These are phyloP conservation scores for Hystrix cristata DNA, from an alignment of 2,113 vertebrate genomes.

Conservation along the genomic window DNA sequence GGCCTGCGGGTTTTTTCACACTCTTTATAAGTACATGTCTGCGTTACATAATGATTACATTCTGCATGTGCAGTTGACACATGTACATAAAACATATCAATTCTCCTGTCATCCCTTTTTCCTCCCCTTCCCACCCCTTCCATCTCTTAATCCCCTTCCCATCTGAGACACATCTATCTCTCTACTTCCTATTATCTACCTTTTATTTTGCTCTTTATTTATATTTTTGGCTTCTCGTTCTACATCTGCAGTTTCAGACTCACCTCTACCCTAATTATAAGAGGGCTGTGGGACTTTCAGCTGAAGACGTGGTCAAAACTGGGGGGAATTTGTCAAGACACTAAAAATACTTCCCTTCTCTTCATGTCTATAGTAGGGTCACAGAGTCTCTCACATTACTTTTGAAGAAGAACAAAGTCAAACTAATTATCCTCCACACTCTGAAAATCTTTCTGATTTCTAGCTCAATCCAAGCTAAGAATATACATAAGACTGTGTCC, in stretches of 20 bases:
- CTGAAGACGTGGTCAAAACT: background rate
- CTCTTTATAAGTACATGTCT: no score
- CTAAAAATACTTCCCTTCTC: background rate
- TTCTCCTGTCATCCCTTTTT: no score
- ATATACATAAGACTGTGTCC: background rate
- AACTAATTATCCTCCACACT: background rate
- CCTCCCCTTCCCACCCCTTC: no score
- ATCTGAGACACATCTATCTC: no score
- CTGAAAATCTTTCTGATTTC: slow-evolving; percentile 20
- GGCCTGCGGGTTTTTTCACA: no score
- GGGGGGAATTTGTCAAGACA: background rate
- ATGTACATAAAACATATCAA: no score
- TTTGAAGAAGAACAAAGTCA: slow-evolving; percentile 42
- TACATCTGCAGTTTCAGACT: background rate
- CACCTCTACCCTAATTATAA: background rate
- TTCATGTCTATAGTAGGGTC: background rate
- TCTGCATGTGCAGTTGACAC: no score
- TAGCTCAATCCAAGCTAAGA: background rate
- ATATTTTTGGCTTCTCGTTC: no score
- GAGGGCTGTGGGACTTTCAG: background rate
- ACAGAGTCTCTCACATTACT: background rate
- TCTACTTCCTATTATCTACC: no score
- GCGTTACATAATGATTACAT: no score
- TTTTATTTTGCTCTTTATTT: no score
- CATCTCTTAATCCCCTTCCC: no score